Percentiles rank a stretch among this genome's conserved stretches.
Evolutionary conservation across 2,113 vertebrate genomes (phyloP).

Genomic region (Dasypus novemcinctus): DNA sequence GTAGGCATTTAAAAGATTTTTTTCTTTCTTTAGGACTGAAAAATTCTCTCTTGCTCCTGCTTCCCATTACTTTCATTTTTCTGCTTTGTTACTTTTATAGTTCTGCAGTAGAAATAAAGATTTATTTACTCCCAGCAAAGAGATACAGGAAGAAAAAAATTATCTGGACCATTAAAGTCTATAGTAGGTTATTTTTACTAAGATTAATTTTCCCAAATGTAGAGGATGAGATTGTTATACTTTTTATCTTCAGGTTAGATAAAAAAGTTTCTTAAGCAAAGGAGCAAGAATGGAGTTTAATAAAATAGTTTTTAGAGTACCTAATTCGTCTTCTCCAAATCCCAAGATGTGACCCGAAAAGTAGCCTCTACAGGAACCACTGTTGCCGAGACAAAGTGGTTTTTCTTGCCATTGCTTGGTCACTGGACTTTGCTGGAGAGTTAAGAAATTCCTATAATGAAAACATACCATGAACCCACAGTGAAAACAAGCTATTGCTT

Average conservation of each 20-base stretch:
- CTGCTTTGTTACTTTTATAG: neutral
- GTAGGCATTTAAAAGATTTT: neutral
- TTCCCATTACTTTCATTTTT: neutral
- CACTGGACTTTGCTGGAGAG: conserved; percentile 91
- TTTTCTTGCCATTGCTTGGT: conserved; percentile 96
- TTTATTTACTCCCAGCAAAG: neutral
- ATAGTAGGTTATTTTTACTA: neutral
- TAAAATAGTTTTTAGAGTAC: conserved; percentile 79
- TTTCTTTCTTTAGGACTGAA: neutral
- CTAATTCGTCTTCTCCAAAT: conserved; percentile 98
- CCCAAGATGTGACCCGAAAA: conserved; percentile 94
- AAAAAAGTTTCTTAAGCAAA: neutral
- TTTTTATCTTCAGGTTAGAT: neutral
- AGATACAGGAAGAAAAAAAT: neutral
- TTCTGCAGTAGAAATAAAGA: neutral
- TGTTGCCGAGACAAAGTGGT: conserved; percentile 92
- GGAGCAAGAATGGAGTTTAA: neutral
- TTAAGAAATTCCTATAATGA: conserved; percentile 93
- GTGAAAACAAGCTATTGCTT: conserved; percentile 35
- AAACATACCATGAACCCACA: conserved; percentile 75
- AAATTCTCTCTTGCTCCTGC: neutral
- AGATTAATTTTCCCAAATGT: neutral
- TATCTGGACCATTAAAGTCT: neutral
- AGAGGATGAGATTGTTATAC: neutral
- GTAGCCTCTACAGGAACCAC: conserved; percentile 90